Evolutionary conservation across 2,797 vertebrate species (phyloP).

Genomic region (Tarsius wallacei): DNA sequence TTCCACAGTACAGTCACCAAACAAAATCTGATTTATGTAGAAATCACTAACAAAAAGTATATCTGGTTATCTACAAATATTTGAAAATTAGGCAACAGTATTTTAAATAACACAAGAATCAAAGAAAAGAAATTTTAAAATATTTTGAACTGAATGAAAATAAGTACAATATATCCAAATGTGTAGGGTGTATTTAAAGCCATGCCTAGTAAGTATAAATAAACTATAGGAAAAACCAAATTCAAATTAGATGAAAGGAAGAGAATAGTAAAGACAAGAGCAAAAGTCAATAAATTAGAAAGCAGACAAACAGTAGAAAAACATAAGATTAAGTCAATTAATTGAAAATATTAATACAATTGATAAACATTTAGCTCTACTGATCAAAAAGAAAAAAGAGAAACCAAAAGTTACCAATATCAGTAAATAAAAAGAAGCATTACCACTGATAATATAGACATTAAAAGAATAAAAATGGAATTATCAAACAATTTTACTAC

Average conservation of each 20-base stretch:
- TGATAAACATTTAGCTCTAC: not conserved
- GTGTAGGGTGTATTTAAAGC: not conserved
- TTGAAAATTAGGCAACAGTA: not conserved
- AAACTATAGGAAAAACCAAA: not conserved
- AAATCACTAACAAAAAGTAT: not conserved
- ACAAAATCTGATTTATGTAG: not conserved
- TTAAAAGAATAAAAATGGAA: not conserved
- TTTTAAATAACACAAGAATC: not conserved
- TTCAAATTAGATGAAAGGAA: not conserved
- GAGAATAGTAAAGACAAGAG: not conserved
- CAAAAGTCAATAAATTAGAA: not conserved
- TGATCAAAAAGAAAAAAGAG: not conserved
- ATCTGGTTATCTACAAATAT: not conserved
- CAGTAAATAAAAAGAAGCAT: not conserved
- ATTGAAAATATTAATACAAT: not conserved
- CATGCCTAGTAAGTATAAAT: not conserved
- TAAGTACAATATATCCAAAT: not conserved
- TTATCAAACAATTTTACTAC: not conserved
- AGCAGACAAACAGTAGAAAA: not conserved
- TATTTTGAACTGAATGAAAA: not conserved
- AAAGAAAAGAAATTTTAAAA: not conserved
- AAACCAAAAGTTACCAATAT: not conserved
- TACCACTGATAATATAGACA: not conserved
- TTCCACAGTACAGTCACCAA: not conserved
- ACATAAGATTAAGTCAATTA: not conserved